Base-by-base conservation (phyloP, 2,888 invertebrate genomes). In the Athalia rosae region DNA sequence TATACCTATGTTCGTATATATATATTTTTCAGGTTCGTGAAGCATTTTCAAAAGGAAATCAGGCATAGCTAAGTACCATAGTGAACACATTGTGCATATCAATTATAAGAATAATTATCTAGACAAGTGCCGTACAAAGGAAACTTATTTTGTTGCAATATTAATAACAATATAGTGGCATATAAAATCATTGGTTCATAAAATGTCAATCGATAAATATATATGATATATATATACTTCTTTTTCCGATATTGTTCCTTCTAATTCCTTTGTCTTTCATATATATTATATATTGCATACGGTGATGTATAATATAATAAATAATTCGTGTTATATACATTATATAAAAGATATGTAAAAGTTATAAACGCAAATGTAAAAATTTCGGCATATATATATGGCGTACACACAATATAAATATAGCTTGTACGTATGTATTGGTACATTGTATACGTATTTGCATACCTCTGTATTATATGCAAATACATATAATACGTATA, bases 121-220 rank as follows among this genome's bases (percentile, higher is more conserved):
- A 90, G 90, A 90, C 89, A 89, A 88, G 92, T 93, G 93, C 93
- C 93, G 92, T 92, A 93, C 91, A 92, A 93, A 92, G 90, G 90
- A 90, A 93, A 92, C 92, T 92, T 88, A 92, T 91, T 89, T 82
- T 88, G 87, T 88, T 89, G 88, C 88, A 88, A 81, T 73, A 71
- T 59, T 15, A 47, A 61, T 61, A 48, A 45, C 9, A 41, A 61
- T 61, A 50, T 50, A 62, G 41, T 13, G 2, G 8, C 11, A 4
- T 50, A 8, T 50, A 28, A n/a, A 61, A 83, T 84, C 84, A 28
- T 28, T 28, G 28, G 28, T 28, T 28, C 28, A 28, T 28, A 28
- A 28, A 28, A 28, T 28, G 28, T 28, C 28, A 28, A 28, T 28
- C 28, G 28, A 86, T 85, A 84, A 83, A 83, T 73, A 47, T 64